These are phyloP conservation scores for Pitta sordida DNA, from an alignment of 2,113 vertebrate species.

Conservation along the genomic window DNA sequence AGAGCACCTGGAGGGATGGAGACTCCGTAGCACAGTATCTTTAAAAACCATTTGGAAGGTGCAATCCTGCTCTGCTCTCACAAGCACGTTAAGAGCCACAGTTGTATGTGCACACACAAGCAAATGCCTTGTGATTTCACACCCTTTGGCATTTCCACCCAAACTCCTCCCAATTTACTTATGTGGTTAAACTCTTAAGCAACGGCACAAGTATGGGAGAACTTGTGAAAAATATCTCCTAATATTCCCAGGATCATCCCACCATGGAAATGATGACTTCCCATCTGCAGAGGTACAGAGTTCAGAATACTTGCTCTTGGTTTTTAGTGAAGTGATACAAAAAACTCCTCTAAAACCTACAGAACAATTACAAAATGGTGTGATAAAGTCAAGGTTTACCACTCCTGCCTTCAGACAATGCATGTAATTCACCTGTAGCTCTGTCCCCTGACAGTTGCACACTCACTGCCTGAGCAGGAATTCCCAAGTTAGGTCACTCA, in stretches of 20 bases:
- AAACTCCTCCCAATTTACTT: background rate
- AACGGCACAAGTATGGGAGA: background rate
- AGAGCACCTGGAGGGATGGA: background rate
- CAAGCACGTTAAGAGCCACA: background rate
- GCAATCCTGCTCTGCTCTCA: background rate
- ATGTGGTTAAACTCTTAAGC: background rate
- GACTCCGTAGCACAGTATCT: background rate
- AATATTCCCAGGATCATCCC: background rate
- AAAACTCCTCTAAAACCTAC: background rate
- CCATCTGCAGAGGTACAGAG: background rate
- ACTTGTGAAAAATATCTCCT: background rate
- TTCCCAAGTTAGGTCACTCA: background rate
- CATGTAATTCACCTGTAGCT: background rate
- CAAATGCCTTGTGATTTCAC: background rate
- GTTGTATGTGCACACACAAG: background rate
- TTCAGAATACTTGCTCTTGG: rapidly evolving
- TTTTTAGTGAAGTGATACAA: background rate
- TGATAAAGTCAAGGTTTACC: background rate
- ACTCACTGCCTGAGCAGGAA: background rate
- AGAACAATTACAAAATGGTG: background rate
- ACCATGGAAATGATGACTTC: background rate
- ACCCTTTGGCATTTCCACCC: background rate
- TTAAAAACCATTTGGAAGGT: background rate
- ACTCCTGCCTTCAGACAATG: rapidly evolving
- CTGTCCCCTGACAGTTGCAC: background rate